These are phyloP conservation scores for Melitaea cinxia DNA, from an alignment of 1,140 invertebrate species.

Conservation along the genomic window DNA sequence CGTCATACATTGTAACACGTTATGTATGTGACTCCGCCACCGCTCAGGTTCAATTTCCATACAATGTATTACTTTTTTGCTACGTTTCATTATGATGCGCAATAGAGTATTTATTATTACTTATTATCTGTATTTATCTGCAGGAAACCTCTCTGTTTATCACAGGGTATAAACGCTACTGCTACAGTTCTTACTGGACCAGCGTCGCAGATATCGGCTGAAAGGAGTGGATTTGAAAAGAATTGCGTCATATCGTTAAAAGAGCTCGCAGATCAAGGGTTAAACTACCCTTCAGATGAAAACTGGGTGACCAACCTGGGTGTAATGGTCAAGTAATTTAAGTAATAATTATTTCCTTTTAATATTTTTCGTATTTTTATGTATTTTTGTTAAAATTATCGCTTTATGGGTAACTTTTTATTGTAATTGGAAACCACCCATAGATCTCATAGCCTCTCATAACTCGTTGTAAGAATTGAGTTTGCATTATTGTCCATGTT, in stretches of 20 bases:
- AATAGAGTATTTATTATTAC: no score
- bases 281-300: slow-evolving; percentile 54
- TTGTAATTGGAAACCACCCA: no score
- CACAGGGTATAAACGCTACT: slow-evolving; percentile 50
- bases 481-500: no score
- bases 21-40: no score
- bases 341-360: background rate
- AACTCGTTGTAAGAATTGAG: no score
- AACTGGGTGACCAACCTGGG: slow-evolving; percentile 48
- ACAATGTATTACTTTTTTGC: no score
- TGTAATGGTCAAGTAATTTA: slow-evolving; percentile 59
- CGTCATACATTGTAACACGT: no score
- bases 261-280: slow-evolving; percentile 53
- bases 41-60: no score
- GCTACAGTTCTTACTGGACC: slow-evolving; percentile 61
- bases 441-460: no score
- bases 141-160: slow-evolving; percentile 52
- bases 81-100: no score
- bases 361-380: background rate
- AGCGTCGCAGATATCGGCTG: slow-evolving; percentile 59
- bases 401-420: no score
- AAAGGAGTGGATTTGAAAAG: slow-evolving; percentile 45
- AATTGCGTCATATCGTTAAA: slow-evolving; percentile 38
- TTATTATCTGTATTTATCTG: slow-evolving; percentile 4
- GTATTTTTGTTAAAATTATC: no score